Evolutionary conservation across 2,113 vertebrate species (phyloP).

Genomic region (Callorhinus ursinus): DNA sequence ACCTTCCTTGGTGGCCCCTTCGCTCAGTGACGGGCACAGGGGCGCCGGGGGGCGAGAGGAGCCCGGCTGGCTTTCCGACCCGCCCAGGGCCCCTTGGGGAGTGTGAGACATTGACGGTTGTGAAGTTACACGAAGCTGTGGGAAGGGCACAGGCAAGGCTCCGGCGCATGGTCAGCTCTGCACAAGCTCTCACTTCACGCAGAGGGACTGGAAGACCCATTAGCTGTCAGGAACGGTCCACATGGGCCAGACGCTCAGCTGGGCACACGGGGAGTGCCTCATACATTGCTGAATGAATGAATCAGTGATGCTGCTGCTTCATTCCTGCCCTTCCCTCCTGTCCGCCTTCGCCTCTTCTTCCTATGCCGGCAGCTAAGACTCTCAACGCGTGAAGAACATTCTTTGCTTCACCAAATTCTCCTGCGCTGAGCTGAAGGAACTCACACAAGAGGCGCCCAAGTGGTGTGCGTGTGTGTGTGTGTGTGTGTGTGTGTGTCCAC

Average conservation of each 20-base stretch:
- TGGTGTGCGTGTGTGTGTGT: neutral
- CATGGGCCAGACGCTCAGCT: accelerated
- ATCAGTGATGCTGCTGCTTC: accelerated
- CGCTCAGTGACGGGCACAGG: accelerated
- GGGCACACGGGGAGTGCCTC: neutral
- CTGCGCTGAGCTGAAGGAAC: neutral
- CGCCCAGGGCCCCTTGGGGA: neutral
- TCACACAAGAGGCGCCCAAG: too few species aligned
- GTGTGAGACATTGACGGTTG: accelerated
- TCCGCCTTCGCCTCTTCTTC: neutral
- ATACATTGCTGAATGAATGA: accelerated
- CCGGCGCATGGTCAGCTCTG: accelerated
- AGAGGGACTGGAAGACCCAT: neutral
- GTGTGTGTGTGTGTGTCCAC: neutral
- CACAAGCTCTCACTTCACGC: neutral
- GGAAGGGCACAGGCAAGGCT: neutral
- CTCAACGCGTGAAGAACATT: neutral
- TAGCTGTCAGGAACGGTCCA: accelerated
- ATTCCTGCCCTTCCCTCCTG: accelerated
- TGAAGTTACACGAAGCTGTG: neutral
- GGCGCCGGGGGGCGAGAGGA: neutral
- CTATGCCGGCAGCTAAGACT: neutral
- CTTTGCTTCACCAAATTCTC: neutral
- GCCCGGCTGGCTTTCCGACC: too few species aligned
- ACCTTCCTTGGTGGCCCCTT: neutral